Conservation (phyloP, 1,140 invertebrate genomes). For the Myzus persicae region DNA sequence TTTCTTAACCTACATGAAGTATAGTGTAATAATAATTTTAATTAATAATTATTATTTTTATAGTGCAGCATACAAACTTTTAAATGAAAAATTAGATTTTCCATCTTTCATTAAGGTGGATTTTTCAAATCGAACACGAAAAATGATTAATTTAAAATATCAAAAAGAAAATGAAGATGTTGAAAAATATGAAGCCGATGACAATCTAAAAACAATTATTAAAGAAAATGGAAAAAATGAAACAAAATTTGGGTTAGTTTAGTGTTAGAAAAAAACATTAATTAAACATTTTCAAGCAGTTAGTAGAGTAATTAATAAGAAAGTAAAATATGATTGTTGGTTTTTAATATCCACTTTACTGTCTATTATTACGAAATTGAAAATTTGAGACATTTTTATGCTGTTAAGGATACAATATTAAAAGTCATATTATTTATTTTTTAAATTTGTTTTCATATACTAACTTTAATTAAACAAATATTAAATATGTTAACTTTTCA, state of each 20-base stretch:
- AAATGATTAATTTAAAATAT: not conserved
- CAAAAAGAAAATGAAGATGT: not conserved
- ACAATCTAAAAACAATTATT: not conserved
- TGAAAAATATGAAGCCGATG: not conserved
- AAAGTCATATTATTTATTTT: no score
- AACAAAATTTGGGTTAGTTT: not conserved
- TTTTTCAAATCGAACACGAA: not conserved
- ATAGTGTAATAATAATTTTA: not conserved
- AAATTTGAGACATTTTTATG: no score
- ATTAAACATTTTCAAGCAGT: not conserved
- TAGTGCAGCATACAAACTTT: not conserved
- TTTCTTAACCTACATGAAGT: not conserved
- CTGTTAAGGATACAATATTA: no score
- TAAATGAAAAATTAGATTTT: constrained; percentile 37
- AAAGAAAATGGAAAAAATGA: not conserved
- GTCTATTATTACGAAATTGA: no score
- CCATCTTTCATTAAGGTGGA: not conserved
- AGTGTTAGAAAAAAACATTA: not conserved
- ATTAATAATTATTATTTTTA: not conserved
- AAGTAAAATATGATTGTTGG: no score
- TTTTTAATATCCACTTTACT: no score
- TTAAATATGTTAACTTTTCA: not conserved
- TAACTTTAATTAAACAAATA: not conserved
- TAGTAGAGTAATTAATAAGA: no score
- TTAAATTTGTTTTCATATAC: not conserved